phyloP scores from a whole-genome alignment of 2,888 invertebrate genomes.

The Drymonia ruficornis region DNA sequence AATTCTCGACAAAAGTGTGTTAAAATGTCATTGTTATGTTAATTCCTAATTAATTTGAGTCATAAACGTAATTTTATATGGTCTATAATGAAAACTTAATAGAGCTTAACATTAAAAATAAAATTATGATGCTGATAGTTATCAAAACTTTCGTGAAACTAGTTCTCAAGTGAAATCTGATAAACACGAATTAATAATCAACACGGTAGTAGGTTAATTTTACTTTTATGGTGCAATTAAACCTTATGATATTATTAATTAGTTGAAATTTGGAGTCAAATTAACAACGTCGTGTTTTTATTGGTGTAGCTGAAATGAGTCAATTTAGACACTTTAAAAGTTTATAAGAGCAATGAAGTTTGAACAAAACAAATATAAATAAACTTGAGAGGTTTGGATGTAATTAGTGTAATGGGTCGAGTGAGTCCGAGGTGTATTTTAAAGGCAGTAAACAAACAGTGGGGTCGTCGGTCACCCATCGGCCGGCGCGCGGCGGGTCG shows the following conservation, averaged over 20 bases:
- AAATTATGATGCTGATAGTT: conserved; percentile 8
- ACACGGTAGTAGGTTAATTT: conserved; percentile 32
- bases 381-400: conserved; percentile 55
- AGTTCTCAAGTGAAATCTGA: conserved; percentile 32
- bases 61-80: neutral
- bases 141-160: conserved; percentile 31
- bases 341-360: conserved; percentile 52
- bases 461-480: conserved; percentile 45
- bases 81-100: neutral
- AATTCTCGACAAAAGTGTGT: no score
- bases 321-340: conserved; percentile 50
- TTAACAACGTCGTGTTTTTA: conserved; percentile 46
- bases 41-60: neutral
- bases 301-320: conserved; percentile 44
- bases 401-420: conserved; percentile 74
- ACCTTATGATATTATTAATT: conserved; percentile 55
- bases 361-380: conserved; percentile 45
- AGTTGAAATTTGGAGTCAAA: conserved; percentile 53
- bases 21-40: neutral
- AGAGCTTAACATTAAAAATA: conserved; percentile 20
- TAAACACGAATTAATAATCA: conserved; percentile 35
- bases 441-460: conserved; percentile 52
- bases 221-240: conserved; percentile 43
- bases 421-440: conserved; percentile 56
- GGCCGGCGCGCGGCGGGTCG: conserved; percentile 13